Base-by-base conservation (phyloP, 2,888 invertebrate species). In the Drosophila nigricruria region DNA sequence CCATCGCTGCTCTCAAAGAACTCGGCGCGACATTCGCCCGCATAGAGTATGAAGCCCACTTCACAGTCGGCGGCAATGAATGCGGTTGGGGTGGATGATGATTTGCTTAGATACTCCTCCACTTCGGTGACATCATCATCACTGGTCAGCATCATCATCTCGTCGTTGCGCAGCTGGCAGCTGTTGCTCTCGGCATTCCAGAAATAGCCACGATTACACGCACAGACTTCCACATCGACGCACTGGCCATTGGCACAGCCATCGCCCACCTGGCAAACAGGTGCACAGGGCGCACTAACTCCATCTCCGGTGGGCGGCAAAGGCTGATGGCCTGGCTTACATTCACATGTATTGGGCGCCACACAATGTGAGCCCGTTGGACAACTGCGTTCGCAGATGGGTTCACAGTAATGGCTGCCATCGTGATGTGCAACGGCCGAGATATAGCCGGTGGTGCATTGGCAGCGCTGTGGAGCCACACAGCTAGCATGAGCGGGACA, bases 401-500 rank as follows among this genome's bases (percentile, higher is more conserved):
- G 91, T 43, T 90, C 87, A 56, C 91, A 91, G 49, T 78, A 88
- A 49, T 82, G 89, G 50, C 77, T 79, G 18, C 73, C 78, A 59
- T 86, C 77, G 12, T 56, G 72, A 49, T 71, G 70, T 1, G 77
- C 70, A n/a, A 72, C 50, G 1, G 75, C 80, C 1, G 90, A 80
- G 1, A 91, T 63, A 52, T 89, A 91, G 30, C 91, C 92, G 0
- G 27, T 8, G 3, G 63, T 66, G 66, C 91, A 91, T 50, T 89
- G 81, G 47, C 91, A 91, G 1, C 79, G 79, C 30, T 88, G 81
- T 0, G 91, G 91, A 1, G 88, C 89, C 14, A 86, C 84, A 52
- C 91, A 91, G 23, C 70, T 80, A 20, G 91, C 86, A 53, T 76
- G 70, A 5, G 76, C 70, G 0, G 91, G 91, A 23, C 91, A 91